Percentiles rank a stretch among this genome's conserved stretches.
phyloP scores from a whole-genome alignment of 2,113 vertebrate genomes.

The Anas platyrhynchos region DNA sequence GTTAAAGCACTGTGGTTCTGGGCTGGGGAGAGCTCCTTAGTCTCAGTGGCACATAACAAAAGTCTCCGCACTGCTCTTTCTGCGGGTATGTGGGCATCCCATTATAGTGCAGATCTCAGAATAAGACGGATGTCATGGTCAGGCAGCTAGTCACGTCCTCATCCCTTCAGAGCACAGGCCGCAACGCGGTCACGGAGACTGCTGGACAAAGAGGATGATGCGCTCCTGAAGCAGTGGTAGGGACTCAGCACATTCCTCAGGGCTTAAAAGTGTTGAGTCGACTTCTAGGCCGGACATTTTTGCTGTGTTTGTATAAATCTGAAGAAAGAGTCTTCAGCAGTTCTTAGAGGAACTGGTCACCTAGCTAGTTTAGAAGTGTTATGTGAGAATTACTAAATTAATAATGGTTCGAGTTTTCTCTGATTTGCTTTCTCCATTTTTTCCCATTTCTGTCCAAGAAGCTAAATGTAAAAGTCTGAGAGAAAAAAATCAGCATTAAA shows the following conservation, averaged over 20 bases:
- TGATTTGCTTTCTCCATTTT: background rate
- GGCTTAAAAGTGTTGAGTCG: background rate
- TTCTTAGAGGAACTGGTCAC: background rate
- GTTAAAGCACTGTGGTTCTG: background rate
- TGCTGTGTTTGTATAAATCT: background rate
- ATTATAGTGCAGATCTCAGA: background rate
- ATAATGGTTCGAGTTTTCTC: background rate
- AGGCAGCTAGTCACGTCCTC: background rate
- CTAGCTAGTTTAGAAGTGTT: background rate
- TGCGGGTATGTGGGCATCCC: background rate
- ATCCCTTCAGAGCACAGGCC: background rate
- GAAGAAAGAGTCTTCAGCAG: fast-evolving
- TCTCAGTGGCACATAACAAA: background rate
- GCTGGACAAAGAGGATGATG: background rate
- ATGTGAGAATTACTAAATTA: background rate
- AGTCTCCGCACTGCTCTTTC: background rate
- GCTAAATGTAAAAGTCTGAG: background rate
- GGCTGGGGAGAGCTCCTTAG: background rate
- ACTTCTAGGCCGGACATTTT: background rate
- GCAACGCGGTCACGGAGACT: background rate
- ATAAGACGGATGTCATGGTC: background rate
- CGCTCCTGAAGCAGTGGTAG: background rate
- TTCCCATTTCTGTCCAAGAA: background rate
- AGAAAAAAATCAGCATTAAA: background rate
- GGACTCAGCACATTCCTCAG: background rate